These are phyloP conservation scores for Propithecus coquereli DNA, from an alignment of 2,113 vertebrate genomes.

Conservation along the genomic window DNA sequence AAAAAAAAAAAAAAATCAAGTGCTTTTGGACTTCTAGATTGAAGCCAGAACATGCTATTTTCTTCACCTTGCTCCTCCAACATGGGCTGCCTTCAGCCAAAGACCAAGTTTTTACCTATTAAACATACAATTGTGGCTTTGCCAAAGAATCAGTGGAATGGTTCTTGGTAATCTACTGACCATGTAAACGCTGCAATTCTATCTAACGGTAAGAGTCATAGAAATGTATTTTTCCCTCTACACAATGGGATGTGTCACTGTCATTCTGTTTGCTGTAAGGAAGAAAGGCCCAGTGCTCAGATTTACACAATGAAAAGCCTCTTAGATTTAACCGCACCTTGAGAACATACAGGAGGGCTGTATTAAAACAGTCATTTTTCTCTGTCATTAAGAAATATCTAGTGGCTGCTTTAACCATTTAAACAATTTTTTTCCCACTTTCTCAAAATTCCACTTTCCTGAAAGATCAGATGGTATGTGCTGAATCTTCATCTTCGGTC, in stretches of 20 bases:
- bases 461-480: not conserved
- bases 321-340: not conserved
- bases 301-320: not conserved
- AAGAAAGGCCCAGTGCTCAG: not conserved
- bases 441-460: not conserved
- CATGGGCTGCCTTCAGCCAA: not conserved
- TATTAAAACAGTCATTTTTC: not conserved
- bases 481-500: not conserved
- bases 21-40: not conserved
- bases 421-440: not conserved
- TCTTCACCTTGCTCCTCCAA: not conserved
- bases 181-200: not conserved
- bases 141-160: not conserved
- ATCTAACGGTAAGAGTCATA: not conserved
- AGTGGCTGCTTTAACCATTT: not conserved
- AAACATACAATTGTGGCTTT: not conserved
- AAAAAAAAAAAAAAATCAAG: not conserved
- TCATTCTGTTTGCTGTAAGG: not conserved
- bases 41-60: not conserved
- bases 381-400: constrained; percentile 15
- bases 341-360: not conserved
- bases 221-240: not conserved
- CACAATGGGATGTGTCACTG: not conserved
- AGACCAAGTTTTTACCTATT: not conserved
- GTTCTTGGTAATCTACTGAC: not conserved